These are phyloP conservation scores for Brenthis ino DNA, from an alignment of 2,888 invertebrate genomes.

Conservation along the genomic window DNA sequence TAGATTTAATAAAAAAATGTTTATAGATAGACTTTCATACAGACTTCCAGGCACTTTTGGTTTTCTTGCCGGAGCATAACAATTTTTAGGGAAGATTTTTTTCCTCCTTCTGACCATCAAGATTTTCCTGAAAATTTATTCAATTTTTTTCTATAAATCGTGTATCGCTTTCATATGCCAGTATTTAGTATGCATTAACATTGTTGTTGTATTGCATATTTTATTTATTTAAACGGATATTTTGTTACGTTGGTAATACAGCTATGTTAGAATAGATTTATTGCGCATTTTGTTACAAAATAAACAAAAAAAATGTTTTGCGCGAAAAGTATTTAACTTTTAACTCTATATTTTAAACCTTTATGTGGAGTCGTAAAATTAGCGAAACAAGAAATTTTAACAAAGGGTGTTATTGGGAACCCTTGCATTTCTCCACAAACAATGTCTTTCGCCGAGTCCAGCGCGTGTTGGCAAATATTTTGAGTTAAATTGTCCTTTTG, in stretches of 20 bases:
- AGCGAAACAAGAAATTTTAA: conserved; percentile 58
- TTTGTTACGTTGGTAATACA: not conserved
- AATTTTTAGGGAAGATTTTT: too few species aligned
- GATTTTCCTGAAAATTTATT: too few species aligned
- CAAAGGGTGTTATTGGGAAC: conserved; percentile 69
- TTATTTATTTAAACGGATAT: not conserved
- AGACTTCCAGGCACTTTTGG: too few species aligned
- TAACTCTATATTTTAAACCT: conserved; percentile 45
- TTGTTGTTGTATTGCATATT: not conserved
- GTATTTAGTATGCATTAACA: too few species aligned
- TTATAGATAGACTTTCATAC: too few species aligned
- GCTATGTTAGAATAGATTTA: not conserved
- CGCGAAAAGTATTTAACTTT: conserved; percentile 30
- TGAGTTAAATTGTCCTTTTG: conserved; percentile 56
- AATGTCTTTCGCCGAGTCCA: conserved; percentile 53
- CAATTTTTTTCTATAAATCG: too few species aligned
- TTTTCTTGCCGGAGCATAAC: too few species aligned
- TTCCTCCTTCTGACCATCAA: too few species aligned
- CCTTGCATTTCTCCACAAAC: conserved; percentile 72
- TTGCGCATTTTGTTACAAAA: conserved; percentile 6
- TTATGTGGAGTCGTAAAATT: conserved; percentile 59
- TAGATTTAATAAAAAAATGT: too few species aligned
- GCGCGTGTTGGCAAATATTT: conserved; percentile 66
- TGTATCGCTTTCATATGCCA: too few species aligned
- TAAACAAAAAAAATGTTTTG: not conserved